Percentiles rank a stretch among this genome's conserved stretches.
Evolutionary conservation across 2,888 invertebrate species (phyloP).

Genomic region (Nymphalis polychloros): DNA sequence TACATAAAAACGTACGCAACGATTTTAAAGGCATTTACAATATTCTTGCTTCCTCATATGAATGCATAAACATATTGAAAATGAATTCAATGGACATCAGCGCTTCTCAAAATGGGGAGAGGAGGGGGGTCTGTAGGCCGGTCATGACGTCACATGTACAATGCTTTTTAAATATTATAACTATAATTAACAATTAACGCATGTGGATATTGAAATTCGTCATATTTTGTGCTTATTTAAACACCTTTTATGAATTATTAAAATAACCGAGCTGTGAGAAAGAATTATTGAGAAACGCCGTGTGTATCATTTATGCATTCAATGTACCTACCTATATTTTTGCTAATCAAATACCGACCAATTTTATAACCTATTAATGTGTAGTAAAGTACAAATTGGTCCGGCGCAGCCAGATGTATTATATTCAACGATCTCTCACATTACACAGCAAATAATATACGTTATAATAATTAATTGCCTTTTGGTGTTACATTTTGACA

Average conservation of each 20-base stretch:
- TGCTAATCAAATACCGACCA: constrained; percentile 18
- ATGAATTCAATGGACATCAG: background rate
- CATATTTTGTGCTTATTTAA: too few species aligned
- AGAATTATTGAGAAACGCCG: too few species aligned
- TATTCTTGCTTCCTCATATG: background rate
- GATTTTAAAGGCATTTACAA: constrained; percentile 1
- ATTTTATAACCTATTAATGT: constrained; percentile 19
- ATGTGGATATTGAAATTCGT: too few species aligned
- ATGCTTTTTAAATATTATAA: too few species aligned
- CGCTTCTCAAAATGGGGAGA: background rate
- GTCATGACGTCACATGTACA: too few species aligned
- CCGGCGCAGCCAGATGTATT: constrained; percentile 12
- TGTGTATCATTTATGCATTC: constrained; percentile 8
- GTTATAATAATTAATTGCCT: background rate
- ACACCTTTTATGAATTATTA: too few species aligned
- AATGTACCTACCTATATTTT: background rate
- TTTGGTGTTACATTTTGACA: background rate
- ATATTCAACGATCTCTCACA: background rate
- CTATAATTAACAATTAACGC: too few species aligned
- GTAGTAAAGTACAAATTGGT: constrained; percentile 28
- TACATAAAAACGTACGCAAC: background rate
- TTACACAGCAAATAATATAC: background rate
- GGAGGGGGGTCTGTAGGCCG: too few species aligned
- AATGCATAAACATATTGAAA: constrained; percentile 10
- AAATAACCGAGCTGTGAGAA: too few species aligned